phyloP scores from a whole-genome alignment of 2,797 vertebrate species.

The Octomys mimax region DNA sequence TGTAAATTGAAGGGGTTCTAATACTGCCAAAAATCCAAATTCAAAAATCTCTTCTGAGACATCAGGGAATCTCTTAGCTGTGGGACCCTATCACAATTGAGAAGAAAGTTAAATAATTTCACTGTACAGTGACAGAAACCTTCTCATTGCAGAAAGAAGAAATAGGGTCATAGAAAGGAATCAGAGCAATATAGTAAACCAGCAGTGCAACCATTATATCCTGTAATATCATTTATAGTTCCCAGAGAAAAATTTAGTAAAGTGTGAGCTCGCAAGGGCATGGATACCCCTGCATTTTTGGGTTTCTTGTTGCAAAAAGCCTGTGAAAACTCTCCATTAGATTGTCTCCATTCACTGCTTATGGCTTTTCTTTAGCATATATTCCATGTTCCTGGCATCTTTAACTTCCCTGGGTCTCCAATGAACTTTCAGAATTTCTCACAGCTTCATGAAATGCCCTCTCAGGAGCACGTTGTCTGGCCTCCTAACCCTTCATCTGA shows the following conservation, averaged over 20 bases:
- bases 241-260: neutral
- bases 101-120: neutral
- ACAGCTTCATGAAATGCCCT: neutral
- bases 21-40: neutral
- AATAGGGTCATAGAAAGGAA: neutral
- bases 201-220: neutral
- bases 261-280: neutral
- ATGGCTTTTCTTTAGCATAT: neutral
- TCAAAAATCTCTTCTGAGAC: neutral
- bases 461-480: neutral
- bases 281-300: neutral
- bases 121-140: neutral
- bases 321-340: neutral
- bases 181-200: neutral
- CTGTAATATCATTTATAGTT: neutral
- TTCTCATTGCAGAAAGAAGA: neutral
- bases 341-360: neutral
- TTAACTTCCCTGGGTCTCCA: neutral
- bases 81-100: neutral
- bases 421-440: neutral
- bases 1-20: neutral
- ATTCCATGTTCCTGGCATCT: neutral
- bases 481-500: neutral
- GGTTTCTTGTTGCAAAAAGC: neutral
- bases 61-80: neutral